Conservation (phyloP, 2,797 vertebrate species). For the Chelidonichthys spinosus region DNA sequence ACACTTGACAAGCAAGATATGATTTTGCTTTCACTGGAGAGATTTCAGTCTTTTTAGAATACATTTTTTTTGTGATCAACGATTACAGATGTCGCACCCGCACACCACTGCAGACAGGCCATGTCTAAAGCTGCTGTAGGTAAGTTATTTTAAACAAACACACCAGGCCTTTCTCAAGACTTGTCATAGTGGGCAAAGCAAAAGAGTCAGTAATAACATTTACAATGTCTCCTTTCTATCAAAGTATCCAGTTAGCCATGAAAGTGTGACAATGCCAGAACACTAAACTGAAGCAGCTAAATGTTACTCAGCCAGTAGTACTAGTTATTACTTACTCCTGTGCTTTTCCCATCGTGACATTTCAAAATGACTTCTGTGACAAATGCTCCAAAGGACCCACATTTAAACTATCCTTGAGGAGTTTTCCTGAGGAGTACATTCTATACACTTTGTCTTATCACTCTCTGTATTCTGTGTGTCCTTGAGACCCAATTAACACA, state of each 20-base stretch:
- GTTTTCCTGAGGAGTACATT: no score
- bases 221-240: background rate
- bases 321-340: background rate
- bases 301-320: conserved; percentile 1
- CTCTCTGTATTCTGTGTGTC: no score
- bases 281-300: conserved; percentile 4
- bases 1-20: no score
- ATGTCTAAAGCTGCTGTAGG: background rate
- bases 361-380: no score
- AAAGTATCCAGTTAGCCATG: background rate
- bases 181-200: background rate
- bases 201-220: background rate
- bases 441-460: no score
- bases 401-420: no score
- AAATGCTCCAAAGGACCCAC: no score
- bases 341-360: background rate
- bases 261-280: background rate
- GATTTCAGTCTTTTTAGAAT: conserved; percentile 23
- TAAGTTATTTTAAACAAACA: background rate
- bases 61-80: conserved; percentile 15
- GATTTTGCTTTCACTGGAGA: conserved; percentile 22
- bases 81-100: conserved; percentile 24
- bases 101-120: background rate
- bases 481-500: no score
- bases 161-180: background rate